Percentiles rank a stretch among this genome's conserved stretches.
Evolutionary conservation across 2,888 invertebrate genomes (phyloP).

Genomic region (Melieria omissa): DNA sequence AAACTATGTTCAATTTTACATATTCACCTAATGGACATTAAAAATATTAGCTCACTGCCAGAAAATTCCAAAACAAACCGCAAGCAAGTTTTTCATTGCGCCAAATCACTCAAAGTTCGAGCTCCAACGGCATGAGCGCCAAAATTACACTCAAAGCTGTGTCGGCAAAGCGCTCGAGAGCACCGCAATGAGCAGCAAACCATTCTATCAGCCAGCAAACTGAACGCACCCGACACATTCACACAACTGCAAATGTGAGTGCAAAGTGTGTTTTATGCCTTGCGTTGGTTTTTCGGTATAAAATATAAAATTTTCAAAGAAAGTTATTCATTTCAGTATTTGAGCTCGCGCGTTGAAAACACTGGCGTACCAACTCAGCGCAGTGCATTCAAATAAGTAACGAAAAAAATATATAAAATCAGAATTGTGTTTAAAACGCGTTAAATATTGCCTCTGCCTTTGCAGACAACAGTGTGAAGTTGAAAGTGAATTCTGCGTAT

Average conservation of each 20-base stretch:
- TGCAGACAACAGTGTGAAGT: no score
- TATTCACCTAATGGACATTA: no score
- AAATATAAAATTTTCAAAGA: slow-evolving; percentile 63
- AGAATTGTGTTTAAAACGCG: slow-evolving; percentile 8
- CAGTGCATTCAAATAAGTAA: no score
- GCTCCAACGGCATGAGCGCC: no score
- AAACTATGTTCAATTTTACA: no score
- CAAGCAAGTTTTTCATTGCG: no score
- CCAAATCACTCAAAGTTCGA: neutral
- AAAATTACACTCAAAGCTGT: slow-evolving; percentile 5
- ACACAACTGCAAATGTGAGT: neutral
- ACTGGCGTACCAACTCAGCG: neutral
- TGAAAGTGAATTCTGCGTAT: no score
- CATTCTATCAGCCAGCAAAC: no score
- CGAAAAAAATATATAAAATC: neutral
- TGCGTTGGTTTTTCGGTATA: slow-evolving; percentile 55
- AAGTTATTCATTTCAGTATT: slow-evolving; percentile 63
- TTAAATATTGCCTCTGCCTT: neutral
- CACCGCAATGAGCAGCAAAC: no score
- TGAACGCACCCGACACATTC: neutral
- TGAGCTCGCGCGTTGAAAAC: slow-evolving; percentile 55
- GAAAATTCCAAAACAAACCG: no score
- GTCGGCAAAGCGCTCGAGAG: slow-evolving; percentile 14
- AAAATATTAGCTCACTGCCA: no score
- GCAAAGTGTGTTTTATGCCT: slow-evolving; percentile 8